Evolutionary conservation across 1,140 invertebrate species (phyloP).

Genomic region (Zaprionus tsacasi): DNA sequence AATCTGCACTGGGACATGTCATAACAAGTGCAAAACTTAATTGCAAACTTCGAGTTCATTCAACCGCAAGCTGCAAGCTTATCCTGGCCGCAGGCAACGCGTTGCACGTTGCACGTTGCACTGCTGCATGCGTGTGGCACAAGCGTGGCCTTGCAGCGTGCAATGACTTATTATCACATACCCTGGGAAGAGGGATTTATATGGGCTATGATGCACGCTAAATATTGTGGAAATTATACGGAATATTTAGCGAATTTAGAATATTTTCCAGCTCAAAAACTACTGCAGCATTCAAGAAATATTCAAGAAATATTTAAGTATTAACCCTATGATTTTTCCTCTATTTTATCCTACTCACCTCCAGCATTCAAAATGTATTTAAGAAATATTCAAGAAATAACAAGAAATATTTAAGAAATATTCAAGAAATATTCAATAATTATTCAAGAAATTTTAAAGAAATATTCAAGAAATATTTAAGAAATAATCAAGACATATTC

Average conservation of each 20-base stretch:
- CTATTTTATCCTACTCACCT: background rate
- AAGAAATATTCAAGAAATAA: too few species aligned
- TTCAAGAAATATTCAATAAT: too few species aligned
- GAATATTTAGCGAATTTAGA: background rate
- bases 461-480: too few species aligned
- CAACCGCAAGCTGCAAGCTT: conserved; percentile 16
- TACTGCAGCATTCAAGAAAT: too few species aligned
- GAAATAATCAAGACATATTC: too few species aligned
- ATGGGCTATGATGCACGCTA: background rate
- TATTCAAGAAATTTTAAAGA: too few species aligned
- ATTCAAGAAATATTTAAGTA: too few species aligned
- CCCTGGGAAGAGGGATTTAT: background rate
- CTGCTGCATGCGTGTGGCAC: background rate
- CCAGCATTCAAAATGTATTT: too few species aligned
- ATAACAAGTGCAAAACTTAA: conserved; percentile 35
- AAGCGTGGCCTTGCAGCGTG: conserved; percentile 21
- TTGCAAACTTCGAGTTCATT: conserved; percentile 16
- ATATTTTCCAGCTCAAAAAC: too few species aligned
- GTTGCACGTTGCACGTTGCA: conserved; percentile 32
- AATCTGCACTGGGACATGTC: conserved; percentile 11
- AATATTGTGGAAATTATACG: background rate
- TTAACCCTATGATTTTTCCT: too few species aligned
- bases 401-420: too few species aligned
- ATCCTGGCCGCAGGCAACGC: conserved; percentile 27
- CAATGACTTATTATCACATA: conserved; percentile 16